Base-by-base conservation (phyloP, 2,797 vertebrate species). In the Morus bassanus region DNA sequence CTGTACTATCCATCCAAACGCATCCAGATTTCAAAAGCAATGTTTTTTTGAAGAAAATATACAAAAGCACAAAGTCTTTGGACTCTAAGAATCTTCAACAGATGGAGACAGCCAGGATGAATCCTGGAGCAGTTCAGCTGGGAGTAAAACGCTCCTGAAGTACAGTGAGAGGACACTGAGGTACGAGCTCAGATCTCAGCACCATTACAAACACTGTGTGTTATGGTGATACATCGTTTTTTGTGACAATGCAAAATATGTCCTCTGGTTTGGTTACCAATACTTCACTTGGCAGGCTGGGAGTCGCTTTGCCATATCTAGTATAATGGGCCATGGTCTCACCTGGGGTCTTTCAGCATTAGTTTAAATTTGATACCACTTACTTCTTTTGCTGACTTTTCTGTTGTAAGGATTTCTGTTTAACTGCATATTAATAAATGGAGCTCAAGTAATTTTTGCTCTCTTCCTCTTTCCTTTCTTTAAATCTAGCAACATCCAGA, bases 181-280 rank as follows among this genome's bases (percentile, higher is more conserved):
- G 77, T 46, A 61, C 0, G 1, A 75, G 53, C 63, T 67, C 59
- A 81, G 60, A 24, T 2, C 22, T 45, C 79, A 72, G 46, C 16
- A 11, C 48, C 63, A 11, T 18, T 27, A 37, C 61, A 69, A 54
- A 72, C 18, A 11, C 46, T 8, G 41, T 15, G 37, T 23, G 51
- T 43, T 33, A 43, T 0, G 6, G 33, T 48, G 56, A 70, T 24
- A 67, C 46, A 35, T 4, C 0, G 0, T 1, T 3, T 33, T 78
- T 76, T 63, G 50, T 41, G 60, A 69, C 35, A 76, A 14, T 30
- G 50, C 50, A 68, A 61, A 84, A 54, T 15, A 28, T 0, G 0
- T 17, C 37, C 57, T 70, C 61, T 72, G 31, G 37, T 89, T 76
- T 73, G 50, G 54, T 46, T 73, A 54, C 27, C 31, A 59, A 50